Evolutionary conservation across 2,113 vertebrate species (phyloP).

Genomic region (Eubucco bourcierii): DNA sequence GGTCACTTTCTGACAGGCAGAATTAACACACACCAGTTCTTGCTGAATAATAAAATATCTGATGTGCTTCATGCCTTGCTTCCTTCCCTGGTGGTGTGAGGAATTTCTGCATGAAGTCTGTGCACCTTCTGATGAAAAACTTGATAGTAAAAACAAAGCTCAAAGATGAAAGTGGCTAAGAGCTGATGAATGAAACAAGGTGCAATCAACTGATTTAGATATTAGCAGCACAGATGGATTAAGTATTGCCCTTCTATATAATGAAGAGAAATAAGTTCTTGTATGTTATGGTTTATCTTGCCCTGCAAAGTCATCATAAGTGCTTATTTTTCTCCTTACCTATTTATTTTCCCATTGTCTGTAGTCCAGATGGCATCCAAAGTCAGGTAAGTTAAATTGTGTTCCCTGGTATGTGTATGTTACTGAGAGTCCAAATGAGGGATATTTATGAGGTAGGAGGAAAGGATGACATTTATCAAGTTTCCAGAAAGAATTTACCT

Average conservation of each 20-base stretch:
- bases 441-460: neutral
- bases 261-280: neutral
- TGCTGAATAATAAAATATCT: neutral
- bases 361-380: neutral
- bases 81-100: neutral
- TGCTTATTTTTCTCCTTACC: neutral
- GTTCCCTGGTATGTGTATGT: neutral
- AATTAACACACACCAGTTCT: neutral
- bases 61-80: neutral
- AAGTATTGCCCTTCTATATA: neutral
- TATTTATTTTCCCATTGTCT: neutral
- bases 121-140: neutral
- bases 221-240: neutral
- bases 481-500: neutral
- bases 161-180: neutral
- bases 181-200: neutral
- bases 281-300: fast-evolving
- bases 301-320: neutral
- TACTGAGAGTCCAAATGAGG: neutral
- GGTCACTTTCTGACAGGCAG: neutral
- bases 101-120: neutral
- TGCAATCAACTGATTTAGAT: neutral
- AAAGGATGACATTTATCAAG: neutral
- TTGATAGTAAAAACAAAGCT: neutral
- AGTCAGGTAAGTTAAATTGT: neutral